These are phyloP conservation scores for Anastrepha obliqua DNA, from an alignment of 1,140 invertebrate species.

Conservation along the genomic window DNA sequence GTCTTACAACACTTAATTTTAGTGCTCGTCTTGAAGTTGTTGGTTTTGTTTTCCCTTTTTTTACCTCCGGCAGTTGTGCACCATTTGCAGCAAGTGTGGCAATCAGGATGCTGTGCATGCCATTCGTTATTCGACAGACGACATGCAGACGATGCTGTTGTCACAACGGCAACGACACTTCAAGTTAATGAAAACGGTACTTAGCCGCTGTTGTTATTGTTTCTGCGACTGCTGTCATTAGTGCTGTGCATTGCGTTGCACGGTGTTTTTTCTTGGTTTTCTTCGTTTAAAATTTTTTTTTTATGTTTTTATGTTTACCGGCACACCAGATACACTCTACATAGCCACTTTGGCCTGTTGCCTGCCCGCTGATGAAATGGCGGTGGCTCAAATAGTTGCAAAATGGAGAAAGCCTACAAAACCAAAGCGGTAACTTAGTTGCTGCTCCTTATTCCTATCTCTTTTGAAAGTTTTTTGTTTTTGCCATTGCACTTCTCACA, in stretches of 20 bases:
- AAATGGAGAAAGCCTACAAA: not conserved
- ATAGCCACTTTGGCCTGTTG: not conserved
- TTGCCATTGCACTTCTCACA: too few species aligned
- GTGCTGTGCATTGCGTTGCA: not conserved
- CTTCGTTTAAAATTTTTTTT: not conserved
- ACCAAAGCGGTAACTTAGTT: not conserved
- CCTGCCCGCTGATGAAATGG: not conserved
- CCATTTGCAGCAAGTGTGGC: not conserved
- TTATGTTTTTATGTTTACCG: not conserved
- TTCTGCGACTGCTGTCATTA: not conserved
- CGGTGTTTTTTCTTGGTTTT: not conserved
- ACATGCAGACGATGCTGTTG: not conserved
- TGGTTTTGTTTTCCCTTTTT: not conserved
- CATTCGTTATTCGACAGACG: not conserved
- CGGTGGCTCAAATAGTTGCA: not conserved
- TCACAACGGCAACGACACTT: not conserved
- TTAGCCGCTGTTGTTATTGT: not conserved
- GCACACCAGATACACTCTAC: not conserved
- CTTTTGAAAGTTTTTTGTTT: not conserved
- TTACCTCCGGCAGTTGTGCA: constrained; percentile 4
- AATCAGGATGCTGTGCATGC: not conserved
- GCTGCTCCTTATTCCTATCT: not conserved
- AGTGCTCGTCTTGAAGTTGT: not conserved
- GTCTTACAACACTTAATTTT: constrained; percentile 11
- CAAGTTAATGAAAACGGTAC: constrained; percentile 29